Percentiles rank a stretch among this genome's conserved stretches.
These are phyloP conservation scores for Anomalospiza imberbis DNA, from an alignment of 2,797 vertebrate species.

Conservation along the genomic window DNA sequence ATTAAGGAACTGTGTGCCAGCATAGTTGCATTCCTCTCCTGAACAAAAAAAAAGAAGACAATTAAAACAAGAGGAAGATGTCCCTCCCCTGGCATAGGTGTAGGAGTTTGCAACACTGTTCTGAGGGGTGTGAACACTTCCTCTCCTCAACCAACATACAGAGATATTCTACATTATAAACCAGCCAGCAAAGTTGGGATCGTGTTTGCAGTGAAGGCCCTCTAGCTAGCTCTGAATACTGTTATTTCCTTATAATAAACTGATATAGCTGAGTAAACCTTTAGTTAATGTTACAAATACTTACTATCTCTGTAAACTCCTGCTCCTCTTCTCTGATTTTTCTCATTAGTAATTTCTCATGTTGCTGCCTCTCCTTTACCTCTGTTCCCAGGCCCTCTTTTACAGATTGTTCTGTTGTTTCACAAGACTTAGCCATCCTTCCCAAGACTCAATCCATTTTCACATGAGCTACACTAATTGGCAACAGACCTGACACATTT, in stretches of 20 bases:
- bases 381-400: not conserved
- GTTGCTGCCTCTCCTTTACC: not conserved
- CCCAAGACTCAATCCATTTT: slow-evolving; percentile 40
- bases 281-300: not conserved
- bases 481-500: slow-evolving; percentile 48
- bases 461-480: slow-evolving; percentile 44
- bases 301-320: not conserved
- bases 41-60: not conserved
- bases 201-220: not conserved
- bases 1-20: not conserved
- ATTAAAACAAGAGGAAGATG: not conserved
- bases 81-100: not conserved
- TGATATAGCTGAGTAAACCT: not conserved
- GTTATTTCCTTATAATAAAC: not conserved
- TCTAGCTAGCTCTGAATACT: not conserved
- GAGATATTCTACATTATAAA: not conserved
- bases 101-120: not conserved
- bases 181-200: not conserved
- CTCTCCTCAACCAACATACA: not conserved
- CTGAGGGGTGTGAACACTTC: not conserved
- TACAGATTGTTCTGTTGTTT: not conserved
- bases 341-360: not conserved
- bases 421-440: not conserved
- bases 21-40: not conserved
- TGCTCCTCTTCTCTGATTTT: not conserved